These are phyloP conservation scores for Oryzias woworae DNA, from an alignment of 2,113 vertebrate species.

Conservation along the genomic window DNA sequence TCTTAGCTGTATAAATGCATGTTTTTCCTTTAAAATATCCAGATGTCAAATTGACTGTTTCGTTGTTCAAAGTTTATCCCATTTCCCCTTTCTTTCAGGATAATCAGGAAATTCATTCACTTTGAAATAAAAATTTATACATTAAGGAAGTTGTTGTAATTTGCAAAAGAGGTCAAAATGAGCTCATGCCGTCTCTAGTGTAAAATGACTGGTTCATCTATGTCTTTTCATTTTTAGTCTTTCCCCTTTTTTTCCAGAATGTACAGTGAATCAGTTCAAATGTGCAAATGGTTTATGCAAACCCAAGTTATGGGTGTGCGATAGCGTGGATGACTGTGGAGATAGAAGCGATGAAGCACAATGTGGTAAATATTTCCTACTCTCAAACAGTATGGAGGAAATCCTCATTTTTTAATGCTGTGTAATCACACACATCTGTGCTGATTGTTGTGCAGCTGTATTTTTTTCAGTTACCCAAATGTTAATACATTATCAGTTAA, in stretches of 20 bases:
- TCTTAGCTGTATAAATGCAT: too few species aligned
- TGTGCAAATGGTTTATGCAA: conserved; percentile 78
- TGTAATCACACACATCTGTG: conserved; percentile 38
- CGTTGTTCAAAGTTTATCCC: too few species aligned
- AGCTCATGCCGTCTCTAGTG: neutral
- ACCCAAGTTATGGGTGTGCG: conserved; percentile 73
- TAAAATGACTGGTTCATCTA: neutral
- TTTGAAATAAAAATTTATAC: too few species aligned
- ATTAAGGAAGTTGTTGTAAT: too few species aligned
- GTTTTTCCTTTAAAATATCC: too few species aligned
- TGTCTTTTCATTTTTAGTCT: conserved; percentile 2
- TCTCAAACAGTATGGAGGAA: conserved; percentile 5
- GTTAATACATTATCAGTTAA: conserved; percentile 2
- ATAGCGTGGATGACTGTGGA: conserved; percentile 77
- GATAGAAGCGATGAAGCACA: conserved; percentile 76
- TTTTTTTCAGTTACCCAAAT: conserved; percentile 27
- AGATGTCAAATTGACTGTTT: too few species aligned
- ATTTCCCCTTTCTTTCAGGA: too few species aligned
- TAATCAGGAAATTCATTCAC: too few species aligned
- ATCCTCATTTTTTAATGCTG: conserved; percentile 32
- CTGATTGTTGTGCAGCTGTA: conserved; percentile 31
- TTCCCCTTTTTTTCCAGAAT: conserved; percentile 49
- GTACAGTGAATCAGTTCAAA: conserved; percentile 66
- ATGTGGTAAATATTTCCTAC: conserved; percentile 69
- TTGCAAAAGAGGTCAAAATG: too few species aligned